These are phyloP conservation scores for Goniozus legneri DNA, from an alignment of 1,140 invertebrate species.

Conservation along the genomic window DNA sequence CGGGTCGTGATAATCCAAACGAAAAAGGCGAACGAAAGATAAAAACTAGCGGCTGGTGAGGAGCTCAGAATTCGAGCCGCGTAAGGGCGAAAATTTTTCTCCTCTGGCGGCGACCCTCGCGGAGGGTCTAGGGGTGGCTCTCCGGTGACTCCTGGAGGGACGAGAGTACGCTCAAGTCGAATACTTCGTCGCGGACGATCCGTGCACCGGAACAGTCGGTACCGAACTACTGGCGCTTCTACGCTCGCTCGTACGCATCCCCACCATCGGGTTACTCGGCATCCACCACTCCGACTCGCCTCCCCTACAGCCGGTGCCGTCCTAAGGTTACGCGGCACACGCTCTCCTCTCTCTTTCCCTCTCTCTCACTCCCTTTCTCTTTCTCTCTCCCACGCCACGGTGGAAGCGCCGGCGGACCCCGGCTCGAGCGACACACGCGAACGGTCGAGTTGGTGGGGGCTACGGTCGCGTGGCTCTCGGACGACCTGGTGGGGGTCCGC, in stretches of 20 bases:
- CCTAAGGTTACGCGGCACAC: conserved; percentile 37
- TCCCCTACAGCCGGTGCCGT: conserved; percentile 17
- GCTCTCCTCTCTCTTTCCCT: conserved; percentile 42
- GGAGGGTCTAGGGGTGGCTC: background rate
- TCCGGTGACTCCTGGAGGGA: background rate
- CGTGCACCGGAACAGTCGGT: conserved; percentile 19
- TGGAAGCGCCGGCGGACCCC: conserved; percentile 38
- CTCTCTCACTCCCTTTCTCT: too few species aligned
- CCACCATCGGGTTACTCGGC: conserved; percentile 10
- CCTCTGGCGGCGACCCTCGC: background rate
- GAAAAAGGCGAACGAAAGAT: background rate
- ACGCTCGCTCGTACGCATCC: conserved; percentile 28
- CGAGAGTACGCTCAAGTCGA: background rate
- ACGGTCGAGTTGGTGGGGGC: conserved; percentile 33
- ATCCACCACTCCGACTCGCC: background rate
- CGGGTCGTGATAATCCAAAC: background rate
- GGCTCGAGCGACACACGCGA: conserved; percentile 47
- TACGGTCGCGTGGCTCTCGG: conserved; percentile 48
- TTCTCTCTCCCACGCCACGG: too few species aligned
- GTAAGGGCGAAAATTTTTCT: too few species aligned
- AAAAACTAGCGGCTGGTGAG: background rate
- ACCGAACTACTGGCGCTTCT: conserved; percentile 46
- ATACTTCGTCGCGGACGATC: background rate
- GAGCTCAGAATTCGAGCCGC: too few species aligned
- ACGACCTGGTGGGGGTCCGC: conserved; percentile 24